These are phyloP conservation scores for Anastrepha ludens DNA, from an alignment of 1,140 invertebrate genomes.

Conservation along the genomic window DNA sequence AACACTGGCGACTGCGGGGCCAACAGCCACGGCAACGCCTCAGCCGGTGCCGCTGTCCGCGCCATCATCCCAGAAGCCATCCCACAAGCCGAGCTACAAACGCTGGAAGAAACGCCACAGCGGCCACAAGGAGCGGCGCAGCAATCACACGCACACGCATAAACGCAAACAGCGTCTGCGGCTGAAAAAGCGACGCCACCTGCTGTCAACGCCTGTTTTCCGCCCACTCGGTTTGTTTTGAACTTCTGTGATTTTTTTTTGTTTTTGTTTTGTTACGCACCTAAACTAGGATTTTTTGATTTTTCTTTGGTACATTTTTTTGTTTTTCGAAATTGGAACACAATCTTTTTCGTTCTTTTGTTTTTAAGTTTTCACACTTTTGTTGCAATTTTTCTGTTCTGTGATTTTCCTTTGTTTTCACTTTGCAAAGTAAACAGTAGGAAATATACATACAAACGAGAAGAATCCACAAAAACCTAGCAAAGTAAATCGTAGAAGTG, in stretches of 20 bases:
- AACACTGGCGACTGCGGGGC: too few species aligned
- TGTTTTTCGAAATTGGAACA: conserved; percentile 9
- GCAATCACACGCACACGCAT: background rate
- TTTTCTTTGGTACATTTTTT: background rate
- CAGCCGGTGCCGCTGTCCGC: background rate
- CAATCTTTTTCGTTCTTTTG: background rate
- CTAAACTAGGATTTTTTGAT: background rate
- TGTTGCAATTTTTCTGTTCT: background rate
- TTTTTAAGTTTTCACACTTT: conserved; percentile 17
- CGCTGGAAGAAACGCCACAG: conserved; percentile 63
- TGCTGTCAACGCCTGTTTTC: conserved; percentile 13
- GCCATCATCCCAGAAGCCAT: background rate
- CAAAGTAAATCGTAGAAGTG: background rate
- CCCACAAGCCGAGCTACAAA: conserved; percentile 59
- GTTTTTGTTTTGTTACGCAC: conserved; percentile 40
- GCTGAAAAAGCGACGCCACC: conserved; percentile 32
- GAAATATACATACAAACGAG: background rate
- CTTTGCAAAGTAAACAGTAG: background rate
- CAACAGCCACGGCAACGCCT: background rate
- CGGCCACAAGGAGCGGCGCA: conserved; percentile 31
- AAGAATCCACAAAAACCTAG: background rate
- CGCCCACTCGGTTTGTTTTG: conserved; percentile 38
- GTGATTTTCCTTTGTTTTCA: conserved; percentile 3
- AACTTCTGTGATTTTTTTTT: conserved; percentile 17
- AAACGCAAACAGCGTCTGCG: conserved; percentile 43